A percentile compares a stretch with the other conserved stretches of the same genome.
Evolutionary conservation across 2,113 vertebrate genomes (phyloP).

Genomic region (Tetrao urogallus): DNA sequence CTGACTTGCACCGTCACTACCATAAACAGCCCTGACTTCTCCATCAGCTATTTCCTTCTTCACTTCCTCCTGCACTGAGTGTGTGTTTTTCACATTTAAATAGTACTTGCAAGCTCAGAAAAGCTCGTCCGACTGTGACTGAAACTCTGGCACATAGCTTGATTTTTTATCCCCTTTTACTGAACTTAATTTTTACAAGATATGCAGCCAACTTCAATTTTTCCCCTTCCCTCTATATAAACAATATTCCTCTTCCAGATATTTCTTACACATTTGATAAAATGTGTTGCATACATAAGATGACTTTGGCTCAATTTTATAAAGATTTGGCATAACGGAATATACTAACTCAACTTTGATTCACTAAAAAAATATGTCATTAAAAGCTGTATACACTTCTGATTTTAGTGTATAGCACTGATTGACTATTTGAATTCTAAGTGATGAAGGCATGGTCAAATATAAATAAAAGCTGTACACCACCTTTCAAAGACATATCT

Average conservation of each 20-base stretch:
- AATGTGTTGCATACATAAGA: slow-evolving; percentile 61
- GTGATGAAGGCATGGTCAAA: slow-evolving; percentile 45
- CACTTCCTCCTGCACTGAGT: slow-evolving; percentile 55
- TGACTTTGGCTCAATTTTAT: slow-evolving; percentile 56
- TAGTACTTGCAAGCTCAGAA: slow-evolving; percentile 65
- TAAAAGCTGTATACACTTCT: slow-evolving; percentile 41
- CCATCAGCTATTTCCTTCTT: slow-evolving; percentile 69
- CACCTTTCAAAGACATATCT: slow-evolving; percentile 32
- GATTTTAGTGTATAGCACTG: background rate
- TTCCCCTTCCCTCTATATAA: slow-evolving; percentile 40
- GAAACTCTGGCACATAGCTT: slow-evolving; percentile 55
- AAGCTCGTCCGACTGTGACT: slow-evolving; percentile 65
- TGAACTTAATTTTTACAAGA: slow-evolving; percentile 41
- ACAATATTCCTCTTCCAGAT: slow-evolving; percentile 63
- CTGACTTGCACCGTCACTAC: slow-evolving; percentile 71
- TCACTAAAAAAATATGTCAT: slow-evolving; percentile 44
- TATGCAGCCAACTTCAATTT: slow-evolving; percentile 55
- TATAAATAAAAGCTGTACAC: slow-evolving; percentile 55
- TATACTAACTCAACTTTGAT: slow-evolving; percentile 39
- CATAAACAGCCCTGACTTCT: slow-evolving; percentile 64
- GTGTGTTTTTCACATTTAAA: slow-evolving; percentile 60
- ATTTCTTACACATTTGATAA: slow-evolving; percentile 69
- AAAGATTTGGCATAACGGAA: slow-evolving; percentile 42
- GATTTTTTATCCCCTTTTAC: slow-evolving; percentile 14
- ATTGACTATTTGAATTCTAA: slow-evolving; percentile 51